Evolutionary conservation across 2,113 vertebrate species (phyloP), one percentile per base, ranked within the genome.

Genomic region (Ovibos moschatus): DNA sequence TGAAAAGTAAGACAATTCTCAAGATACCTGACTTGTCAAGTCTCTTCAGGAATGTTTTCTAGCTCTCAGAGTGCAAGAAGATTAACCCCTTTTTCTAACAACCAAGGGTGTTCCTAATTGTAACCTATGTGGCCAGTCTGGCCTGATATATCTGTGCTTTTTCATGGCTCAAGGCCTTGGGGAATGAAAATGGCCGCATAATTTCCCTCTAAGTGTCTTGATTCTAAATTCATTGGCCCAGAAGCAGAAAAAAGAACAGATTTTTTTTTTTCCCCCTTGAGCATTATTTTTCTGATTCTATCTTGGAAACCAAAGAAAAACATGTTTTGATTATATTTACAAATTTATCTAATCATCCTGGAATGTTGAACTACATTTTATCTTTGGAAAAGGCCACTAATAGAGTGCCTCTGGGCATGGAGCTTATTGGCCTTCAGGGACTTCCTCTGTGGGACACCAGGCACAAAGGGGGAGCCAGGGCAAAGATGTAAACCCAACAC

Each of bases 291-390:
- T 90, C 91, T 95, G 82, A 94, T 89, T 93, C 86, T 45, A 83
- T 89, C 78, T 96, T 95, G 55, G 85, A 97, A 96, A 94, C 85
- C 33, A 67, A 97, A 87, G 86, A 47, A 87, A 93, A 96, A 86
- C 91, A 96, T 96, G 91, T 97, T 98, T 97, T 89, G 94, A 94
- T 97, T 97, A 89, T 95, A 97, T 98, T 98, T 98, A 92, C 96
- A 92, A 88, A 94, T 88, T 17, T 25, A 95, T 93, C 89, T 93
- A 91, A 97, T 97, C 96, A 57, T 85, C 27, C 36, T 91, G 94
- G 96, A 98, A 98, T 97, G 95, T 64, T 47, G 86, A 78, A 84
- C 28, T 60, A 43, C 21, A 74, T 83, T 88, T 92, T 83, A 25
- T 87, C 78, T 47, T 88, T 83, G 60, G 51, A 94, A 97, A 88